Evolutionary conservation across 2,113 vertebrate species (phyloP).

Genomic region (Emydura subglobosa): DNA sequence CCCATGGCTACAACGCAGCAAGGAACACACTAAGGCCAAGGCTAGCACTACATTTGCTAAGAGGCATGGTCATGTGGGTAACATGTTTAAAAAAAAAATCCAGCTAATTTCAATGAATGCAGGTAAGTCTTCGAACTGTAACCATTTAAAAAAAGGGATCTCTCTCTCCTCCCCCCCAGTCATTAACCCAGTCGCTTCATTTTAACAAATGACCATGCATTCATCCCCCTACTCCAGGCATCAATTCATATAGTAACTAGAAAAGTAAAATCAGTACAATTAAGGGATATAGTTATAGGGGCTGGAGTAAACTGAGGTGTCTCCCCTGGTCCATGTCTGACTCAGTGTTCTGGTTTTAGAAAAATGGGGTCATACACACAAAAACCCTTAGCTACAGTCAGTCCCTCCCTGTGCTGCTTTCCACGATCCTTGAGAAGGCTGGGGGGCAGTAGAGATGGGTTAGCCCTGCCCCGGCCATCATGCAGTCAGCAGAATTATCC

Average conservation of each 20-base stretch:
- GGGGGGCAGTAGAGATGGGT: too few relatives aligned
- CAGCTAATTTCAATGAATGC: neutral
- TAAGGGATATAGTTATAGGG: neutral
- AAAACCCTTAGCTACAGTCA: neutral
- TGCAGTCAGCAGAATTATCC: neutral
- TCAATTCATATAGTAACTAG: slow-evolving; percentile 36
- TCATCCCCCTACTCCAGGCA: neutral
- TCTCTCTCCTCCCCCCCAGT: neutral
- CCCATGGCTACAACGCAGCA: neutral
- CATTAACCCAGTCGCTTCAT: slow-evolving; percentile 9
- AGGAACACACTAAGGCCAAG: neutral
- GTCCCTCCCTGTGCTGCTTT: rapidly evolving
- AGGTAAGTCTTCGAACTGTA: neutral
- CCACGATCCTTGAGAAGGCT: neutral
- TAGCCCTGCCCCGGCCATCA: neutral
- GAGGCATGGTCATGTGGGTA: neutral
- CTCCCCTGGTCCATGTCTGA: slow-evolving; percentile 36
- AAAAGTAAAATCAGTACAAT: slow-evolving; percentile 47
- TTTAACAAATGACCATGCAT: neutral
- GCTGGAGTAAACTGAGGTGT: neutral
- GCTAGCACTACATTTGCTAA: neutral
- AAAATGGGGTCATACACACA: neutral
- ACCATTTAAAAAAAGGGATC: neutral
- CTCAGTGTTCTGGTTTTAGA: slow-evolving; percentile 49
- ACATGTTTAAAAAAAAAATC: neutral